Base-by-base conservation (phyloP, 2,888 invertebrate species). In the Chrysolina oricalcia region DNA sequence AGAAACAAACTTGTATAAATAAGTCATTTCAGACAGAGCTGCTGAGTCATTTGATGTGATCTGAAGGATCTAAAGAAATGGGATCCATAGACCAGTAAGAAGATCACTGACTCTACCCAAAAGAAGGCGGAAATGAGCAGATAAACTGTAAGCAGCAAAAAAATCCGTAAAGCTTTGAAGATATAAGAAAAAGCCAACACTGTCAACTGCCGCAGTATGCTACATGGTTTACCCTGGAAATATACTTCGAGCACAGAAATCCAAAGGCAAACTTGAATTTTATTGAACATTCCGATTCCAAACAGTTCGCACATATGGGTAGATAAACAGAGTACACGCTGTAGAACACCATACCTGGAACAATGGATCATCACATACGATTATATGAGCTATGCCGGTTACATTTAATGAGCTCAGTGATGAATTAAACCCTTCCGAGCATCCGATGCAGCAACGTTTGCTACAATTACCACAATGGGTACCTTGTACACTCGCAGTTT, bases 401-500 rank as follows among this genome's bases (percentile, higher is more conserved):
- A 27, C 27, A 27, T 72, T 72, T 80, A 80, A 80, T 80, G 79
- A 80, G 78, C 73, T 76, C 67, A 70, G 74, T 79, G 76, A 80
- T 80, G 79, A 80, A 78, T 76, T 73, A 71, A 77, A 79, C 72
- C 68, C 73, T 72, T 70, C 69, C 73, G 67, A 75, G 59, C 50
- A 70, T 63, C 71, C 78, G 75, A 73, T 71, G 72, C 76, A 35
- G 75, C 41, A 56, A 59, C 59, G 59, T 59, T 59, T 59, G 59
- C 59, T 35, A 59, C 59, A 59, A 59, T 59, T 59, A 59, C 78
- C 78, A 79, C 80, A 80, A 80, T 79, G 73, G 78, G 76, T 75
- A 74, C 69, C 73, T 75, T 75, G 76, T 76, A 76, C 74, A 73
- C 76, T 76, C 62, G 79, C 81, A 78, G 80, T 81, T 81, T 83